These are phyloP conservation scores for Rotaria sp. DNA, from an alignment of 2,888 invertebrate genomes.

Conservation along the genomic window DNA sequence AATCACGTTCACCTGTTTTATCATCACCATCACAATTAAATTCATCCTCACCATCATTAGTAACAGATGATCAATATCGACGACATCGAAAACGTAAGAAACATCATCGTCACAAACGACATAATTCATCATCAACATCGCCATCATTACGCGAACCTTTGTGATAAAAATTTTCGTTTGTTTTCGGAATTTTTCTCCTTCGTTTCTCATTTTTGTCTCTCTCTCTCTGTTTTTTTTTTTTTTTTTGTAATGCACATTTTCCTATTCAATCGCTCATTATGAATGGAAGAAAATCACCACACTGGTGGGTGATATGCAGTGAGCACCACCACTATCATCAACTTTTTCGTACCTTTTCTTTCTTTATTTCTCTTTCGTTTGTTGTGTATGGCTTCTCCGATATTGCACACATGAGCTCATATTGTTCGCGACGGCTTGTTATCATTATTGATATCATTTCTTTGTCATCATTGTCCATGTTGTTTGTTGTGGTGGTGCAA, in stretches of 20 bases:
- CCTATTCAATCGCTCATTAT: slow-evolving; percentile 3
- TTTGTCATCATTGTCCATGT: slow-evolving; percentile 16
- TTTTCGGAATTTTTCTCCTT: neutral
- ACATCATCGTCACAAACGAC: neutral
- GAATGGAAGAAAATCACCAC: slow-evolving; percentile 5
- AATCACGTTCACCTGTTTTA: neutral
- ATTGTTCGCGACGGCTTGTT: neutral
- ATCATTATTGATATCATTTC: neutral
- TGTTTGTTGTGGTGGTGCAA: slow-evolving; percentile 24
- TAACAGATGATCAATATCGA: neutral
- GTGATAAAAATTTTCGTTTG: slow-evolving; percentile 2
- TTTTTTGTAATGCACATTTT: slow-evolving; percentile 7
- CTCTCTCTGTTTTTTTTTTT: no score
- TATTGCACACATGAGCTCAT: neutral
- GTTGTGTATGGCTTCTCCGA: neutral
- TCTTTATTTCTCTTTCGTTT: neutral
- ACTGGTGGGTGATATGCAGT: neutral
- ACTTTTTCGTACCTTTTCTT: neutral
- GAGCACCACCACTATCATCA: slow-evolving; percentile 18
- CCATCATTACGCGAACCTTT: neutral
- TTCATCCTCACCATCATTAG: neutral
- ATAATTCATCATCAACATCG: neutral
- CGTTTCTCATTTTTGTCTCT: no score
- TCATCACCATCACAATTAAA: neutral
- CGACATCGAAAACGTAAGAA: neutral